These are phyloP conservation scores for Amblyjoppa fuscipennis DNA, from an alignment of 2,888 invertebrate species.

Conservation along the genomic window DNA sequence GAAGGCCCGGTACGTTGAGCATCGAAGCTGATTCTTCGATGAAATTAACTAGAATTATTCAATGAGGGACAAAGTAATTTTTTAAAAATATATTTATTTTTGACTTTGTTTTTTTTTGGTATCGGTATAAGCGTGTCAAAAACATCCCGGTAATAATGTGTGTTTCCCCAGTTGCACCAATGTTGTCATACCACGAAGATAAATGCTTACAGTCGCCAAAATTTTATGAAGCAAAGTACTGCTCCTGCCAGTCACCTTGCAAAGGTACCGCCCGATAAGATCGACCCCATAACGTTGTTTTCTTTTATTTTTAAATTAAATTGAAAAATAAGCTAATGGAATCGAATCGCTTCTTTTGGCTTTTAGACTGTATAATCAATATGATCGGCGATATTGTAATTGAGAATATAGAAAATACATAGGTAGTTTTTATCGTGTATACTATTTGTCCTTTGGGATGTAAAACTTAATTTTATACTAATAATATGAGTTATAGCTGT, in stretches of 20 bases:
- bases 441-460: constrained; percentile 63
- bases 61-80: background rate
- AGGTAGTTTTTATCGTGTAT: constrained; percentile 55
- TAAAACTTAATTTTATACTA: constrained; percentile 32
- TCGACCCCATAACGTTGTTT: constrained; percentile 45
- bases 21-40: background rate
- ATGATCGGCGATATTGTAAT: constrained; percentile 69
- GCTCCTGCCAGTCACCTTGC: constrained; percentile 80
- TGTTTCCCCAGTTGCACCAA: constrained; percentile 81
- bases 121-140: constrained; percentile 5
- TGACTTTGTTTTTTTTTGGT: background rate
- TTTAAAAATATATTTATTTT: background rate
- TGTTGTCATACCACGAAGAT: constrained; percentile 82
- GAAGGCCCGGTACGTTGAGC: constrained; percentile 84
- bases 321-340: constrained; percentile 49
- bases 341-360: constrained; percentile 74
- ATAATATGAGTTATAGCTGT: constrained; percentile 68
- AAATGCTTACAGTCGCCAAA: constrained; percentile 81
- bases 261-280: constrained; percentile 77
- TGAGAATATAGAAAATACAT: constrained; percentile 31
- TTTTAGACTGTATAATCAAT: constrained; percentile 74
- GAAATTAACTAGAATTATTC: too few species aligned
- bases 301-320: constrained; percentile 18
- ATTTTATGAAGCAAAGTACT: constrained; percentile 82
- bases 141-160: constrained; percentile 74